These are phyloP conservation scores for Gymnocheta viridis DNA, from an alignment of 2,888 invertebrate genomes.

Conservation along the genomic window DNA sequence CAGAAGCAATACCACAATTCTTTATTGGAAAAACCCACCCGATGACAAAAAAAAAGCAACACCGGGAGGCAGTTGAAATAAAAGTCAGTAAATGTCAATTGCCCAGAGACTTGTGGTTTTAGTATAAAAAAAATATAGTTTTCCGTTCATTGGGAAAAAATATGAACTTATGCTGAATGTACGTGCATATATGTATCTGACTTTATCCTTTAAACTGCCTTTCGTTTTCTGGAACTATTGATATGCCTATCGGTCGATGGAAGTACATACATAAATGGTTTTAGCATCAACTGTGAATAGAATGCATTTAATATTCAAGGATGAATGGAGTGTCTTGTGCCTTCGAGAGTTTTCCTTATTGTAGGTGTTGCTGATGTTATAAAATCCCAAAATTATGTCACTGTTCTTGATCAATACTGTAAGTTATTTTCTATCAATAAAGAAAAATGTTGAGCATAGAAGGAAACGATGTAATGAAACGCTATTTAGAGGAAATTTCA, in stretches of 20 bases:
- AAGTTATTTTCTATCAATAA: constrained; percentile 25
- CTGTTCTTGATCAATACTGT: constrained; percentile 40
- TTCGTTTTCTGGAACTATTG: not conserved
- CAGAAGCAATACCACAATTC: constrained; percentile 19
- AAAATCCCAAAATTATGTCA: constrained; percentile 7
- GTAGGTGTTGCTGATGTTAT: constrained; percentile 32
- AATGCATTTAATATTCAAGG: no score
- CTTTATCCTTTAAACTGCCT: constrained; percentile 14
- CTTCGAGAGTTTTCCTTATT: not conserved
- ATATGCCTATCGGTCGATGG: not conserved
- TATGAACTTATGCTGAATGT: not conserved
- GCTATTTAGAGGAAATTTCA: not conserved
- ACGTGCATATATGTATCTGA: not conserved
- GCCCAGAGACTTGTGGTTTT: constrained; percentile 48
- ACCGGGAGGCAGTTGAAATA: not conserved
- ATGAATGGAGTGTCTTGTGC: not conserved
- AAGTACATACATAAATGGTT: not conserved
- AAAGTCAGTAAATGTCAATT: constrained; percentile 63
- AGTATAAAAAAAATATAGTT: constrained; percentile 7
- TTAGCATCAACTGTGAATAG: not conserved
- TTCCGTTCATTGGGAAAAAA: not conserved
- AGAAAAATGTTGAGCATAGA: not conserved
- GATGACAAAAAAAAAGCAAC: not conserved
- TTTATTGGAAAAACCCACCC: constrained; percentile 10
- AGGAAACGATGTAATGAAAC: not conserved